Evolutionary conservation across 2,113 vertebrate species (phyloP), one percentile per base, ranked within the genome.

Genomic region (Coracopsis vasa): DNA sequence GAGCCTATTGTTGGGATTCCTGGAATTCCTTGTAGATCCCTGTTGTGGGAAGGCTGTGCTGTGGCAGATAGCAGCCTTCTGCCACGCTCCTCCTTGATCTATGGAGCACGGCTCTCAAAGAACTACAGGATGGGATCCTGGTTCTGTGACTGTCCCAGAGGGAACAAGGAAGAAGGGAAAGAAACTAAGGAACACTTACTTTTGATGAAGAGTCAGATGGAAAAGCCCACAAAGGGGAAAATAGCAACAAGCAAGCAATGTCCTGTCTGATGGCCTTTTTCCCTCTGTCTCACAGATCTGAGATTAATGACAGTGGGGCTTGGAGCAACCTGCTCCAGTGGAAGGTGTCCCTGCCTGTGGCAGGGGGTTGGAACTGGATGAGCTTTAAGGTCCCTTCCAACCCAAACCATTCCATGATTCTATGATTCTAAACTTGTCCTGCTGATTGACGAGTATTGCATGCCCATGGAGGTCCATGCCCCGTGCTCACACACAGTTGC

Each of bases 251-350:
- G 39, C 17, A 24, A 69, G 24, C 1, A 7, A 9, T 9, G 24
- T 21, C 23, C 83, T 91, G 64, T 39, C 50, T 64, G 28, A 28
- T 27, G 5, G 78, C 37, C 39, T 0, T 13, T 45, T 70, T 45
- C 16, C 35, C 4, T 29, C 3, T 54, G 44, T n/a, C 28, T 58
- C 48, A 1, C 11, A 31, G 51, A 6, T 25, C 27, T 41, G 8
- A 42, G 24, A 35, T n/a, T 27, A 29, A 39, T 45, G 56, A 17
- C 2, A 0, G 2, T 1, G 13, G 56, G 50, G 14, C 3, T 73
- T 60, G 53, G 41, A 82, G 28, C n/a, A 45, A 0, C 19, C 14
- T 62, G 71, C 39, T 1, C 2, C 0, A 8, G 24, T 39, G 53
- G 53, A 3, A 61, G 13, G 1, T 25, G 39, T 31, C 45, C 62